Conservation (phyloP, 2,113 vertebrate genomes). For the Ibidorhyncha struthersii region DNA sequence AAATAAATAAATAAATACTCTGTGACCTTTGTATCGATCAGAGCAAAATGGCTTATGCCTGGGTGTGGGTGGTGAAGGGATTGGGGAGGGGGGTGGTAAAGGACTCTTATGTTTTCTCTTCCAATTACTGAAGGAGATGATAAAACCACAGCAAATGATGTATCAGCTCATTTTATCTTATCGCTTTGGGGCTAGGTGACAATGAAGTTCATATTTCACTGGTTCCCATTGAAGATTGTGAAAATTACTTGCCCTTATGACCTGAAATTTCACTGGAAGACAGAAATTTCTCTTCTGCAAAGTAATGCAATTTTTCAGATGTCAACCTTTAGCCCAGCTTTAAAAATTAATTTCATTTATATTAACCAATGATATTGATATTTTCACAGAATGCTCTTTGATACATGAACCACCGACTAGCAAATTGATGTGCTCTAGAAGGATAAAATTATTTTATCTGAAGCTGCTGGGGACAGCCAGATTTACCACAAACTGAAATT, state of each 20-base stretch:
- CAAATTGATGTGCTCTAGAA: slow-evolving; percentile 79
- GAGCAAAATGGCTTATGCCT: slow-evolving; percentile 73
- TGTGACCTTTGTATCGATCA: slow-evolving; percentile 81
- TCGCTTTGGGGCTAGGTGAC: slow-evolving; percentile 87
- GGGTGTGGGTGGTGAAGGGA: slow-evolving; percentile 68
- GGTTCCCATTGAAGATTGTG: slow-evolving; percentile 86
- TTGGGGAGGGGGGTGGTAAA: slow-evolving; percentile 55
- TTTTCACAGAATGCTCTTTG: slow-evolving; percentile 83
- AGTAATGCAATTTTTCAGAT: slow-evolving; percentile 90
- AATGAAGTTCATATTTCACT: slow-evolving; percentile 92
- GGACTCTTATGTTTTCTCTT: slow-evolving; percentile 83
- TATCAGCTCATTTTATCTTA: slow-evolving; percentile 90
- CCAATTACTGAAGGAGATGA: slow-evolving; percentile 85
- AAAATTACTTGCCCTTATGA: slow-evolving; percentile 89
- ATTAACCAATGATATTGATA: slow-evolving; percentile 91
- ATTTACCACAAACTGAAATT: slow-evolving; percentile 81
- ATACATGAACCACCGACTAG: slow-evolving; percentile 82
- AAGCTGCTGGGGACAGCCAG: slow-evolving; percentile 74
- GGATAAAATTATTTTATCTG: slow-evolving; percentile 80
- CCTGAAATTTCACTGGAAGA: slow-evolving; percentile 89
- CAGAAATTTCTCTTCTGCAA: slow-evolving; percentile 88
- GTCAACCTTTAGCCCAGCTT: slow-evolving; percentile 89
- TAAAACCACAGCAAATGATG: slow-evolving; percentile 88
- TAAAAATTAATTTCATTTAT: slow-evolving; percentile 93
- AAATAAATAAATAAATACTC: slow-evolving; percentile 80